Evolutionary conservation across 2,888 invertebrate species (phyloP).

Genomic region (Thymelicus lineola): DNA sequence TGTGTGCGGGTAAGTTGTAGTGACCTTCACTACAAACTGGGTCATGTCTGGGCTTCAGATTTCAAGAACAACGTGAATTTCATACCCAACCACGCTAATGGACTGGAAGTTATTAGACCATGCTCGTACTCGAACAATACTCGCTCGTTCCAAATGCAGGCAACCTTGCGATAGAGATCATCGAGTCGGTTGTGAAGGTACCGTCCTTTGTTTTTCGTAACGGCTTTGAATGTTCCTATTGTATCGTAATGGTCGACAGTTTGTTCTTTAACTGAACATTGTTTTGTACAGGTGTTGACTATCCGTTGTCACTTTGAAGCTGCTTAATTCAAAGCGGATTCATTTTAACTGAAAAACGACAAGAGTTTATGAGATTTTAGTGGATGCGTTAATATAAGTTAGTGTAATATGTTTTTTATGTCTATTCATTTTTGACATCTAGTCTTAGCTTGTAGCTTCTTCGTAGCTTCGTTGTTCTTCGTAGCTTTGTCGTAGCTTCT

Average conservation of each 20-base stretch:
- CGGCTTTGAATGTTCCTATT: constrained; percentile 28
- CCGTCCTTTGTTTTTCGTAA: constrained; percentile 26
- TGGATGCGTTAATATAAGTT: no score
- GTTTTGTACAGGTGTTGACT: constrained; percentile 4
- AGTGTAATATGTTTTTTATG: no score
- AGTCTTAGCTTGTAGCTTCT: no score
- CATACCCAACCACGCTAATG: neutral
- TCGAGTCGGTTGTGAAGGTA: constrained; percentile 12
- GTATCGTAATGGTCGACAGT: constrained; percentile 22
- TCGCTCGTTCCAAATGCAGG: constrained; percentile 5
- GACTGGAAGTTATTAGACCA: constrained; percentile 17
- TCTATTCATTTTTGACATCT: neutral
- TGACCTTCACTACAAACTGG: neutral
- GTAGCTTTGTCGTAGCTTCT: no score
- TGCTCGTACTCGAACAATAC: constrained; percentile 15
- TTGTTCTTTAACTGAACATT: constrained; percentile 20
- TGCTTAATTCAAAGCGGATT: no score
- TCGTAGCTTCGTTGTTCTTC: no score
- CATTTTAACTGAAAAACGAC: no score
- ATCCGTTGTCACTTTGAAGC: no score
- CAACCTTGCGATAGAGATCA: constrained; percentile 28
- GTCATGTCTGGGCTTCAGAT: neutral
- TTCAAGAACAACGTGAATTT: neutral
- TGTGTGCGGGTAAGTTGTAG: no score
- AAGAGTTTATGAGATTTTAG: no score